Evolutionary conservation across 2,888 invertebrate genomes (phyloP), one percentile per base, ranked within the genome.

Genomic region (Lingula anatina): DNA sequence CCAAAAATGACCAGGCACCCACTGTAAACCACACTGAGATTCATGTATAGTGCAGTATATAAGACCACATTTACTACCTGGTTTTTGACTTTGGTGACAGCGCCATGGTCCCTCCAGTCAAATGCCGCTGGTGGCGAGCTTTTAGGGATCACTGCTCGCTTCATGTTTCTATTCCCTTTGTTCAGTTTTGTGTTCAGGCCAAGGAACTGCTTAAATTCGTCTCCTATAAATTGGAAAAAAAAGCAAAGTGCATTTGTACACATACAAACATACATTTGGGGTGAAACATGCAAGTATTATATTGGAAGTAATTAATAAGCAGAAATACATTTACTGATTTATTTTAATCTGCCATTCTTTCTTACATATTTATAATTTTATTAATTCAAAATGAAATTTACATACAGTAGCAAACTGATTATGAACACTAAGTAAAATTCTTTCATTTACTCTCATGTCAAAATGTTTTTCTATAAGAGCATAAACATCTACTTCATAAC

Each of bases 71-170:
- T 36, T 24, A 44, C 40, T 55, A 80, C 81, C 76, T 95, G 95
- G 79, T 95, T 83, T 75, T 95, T 95, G 0, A 95, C 93, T 47
- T 84, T 82, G 0, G 93, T 90, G 2, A 95, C 90, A 1, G 83
- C 90, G 46, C 83, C 84, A 55, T 85, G 83, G 4, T 85, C 80
- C 42, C 94, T 82, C 95, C 95, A 95, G 75, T 95, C 95, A 73
- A 88, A 93, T 50, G 83, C 83, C 0, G 79, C 77, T 0, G 93
- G 93, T 27, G 90, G 56, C 2, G 80, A 76, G 21, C 84, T 74
- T 65, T 81, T 59, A 0, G 91, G 90, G 56, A 90, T 88, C 5
- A 80, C 76, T 0, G 91, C 72, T 31, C 52, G 52, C 47, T 62
- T 59, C 65, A 67, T 61, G 36, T 49, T 39, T 12, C 41, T 9